Base-by-base conservation (phyloP, 2,888 invertebrate species). In the Synergus umbraculus region DNA sequence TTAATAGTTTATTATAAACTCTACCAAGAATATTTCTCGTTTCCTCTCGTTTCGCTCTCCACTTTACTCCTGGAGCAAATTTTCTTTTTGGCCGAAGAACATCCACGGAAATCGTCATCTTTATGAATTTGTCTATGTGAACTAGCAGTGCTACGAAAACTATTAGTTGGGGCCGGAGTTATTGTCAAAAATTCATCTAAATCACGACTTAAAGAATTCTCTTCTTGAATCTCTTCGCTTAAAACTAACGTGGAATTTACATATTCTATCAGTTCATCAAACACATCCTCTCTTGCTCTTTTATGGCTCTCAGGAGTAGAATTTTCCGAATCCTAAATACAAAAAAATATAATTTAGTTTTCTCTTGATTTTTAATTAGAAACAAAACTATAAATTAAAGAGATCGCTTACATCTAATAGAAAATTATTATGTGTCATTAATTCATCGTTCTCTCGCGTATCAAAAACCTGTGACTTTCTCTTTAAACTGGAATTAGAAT, bases 211-310 rank as follows among this genome's bases (percentile, higher is more conserved):
- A 78, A 65, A 10, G 77, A 73, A 60, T 83, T 84, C 44, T 85
- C 83, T 22, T 81, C 81, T 77, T 88, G 85, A 18, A 83, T 85
- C 67, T 88, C 87, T 18, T 87, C 86, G 22, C 81, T 82, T 66
- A 85, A 84, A 58, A 85, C 84, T 2, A 92, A 76, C 80, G 91
- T 86, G 8, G 85, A 85, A 65, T 86, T 87, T 29, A 91, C 85
- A 77, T 87, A 87, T 54, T 90, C 89, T 44, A 89, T 80, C 49
- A 92, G 84, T 67, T 87, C 81, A 77, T 91, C 87, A 49, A 91
- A 82, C 49, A 92, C 87, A 60, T 89, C 87, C 76, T 90, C 87
- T 54, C 85, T 77, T 1, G 81, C 77, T 66, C 83, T 84, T 58
- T 79, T 84, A 3, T 83, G 82, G 76, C 78, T 83, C 65, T 78